Conservation (phyloP, 2,888 invertebrate species). For the Siphonodentalium dalli region DNA sequence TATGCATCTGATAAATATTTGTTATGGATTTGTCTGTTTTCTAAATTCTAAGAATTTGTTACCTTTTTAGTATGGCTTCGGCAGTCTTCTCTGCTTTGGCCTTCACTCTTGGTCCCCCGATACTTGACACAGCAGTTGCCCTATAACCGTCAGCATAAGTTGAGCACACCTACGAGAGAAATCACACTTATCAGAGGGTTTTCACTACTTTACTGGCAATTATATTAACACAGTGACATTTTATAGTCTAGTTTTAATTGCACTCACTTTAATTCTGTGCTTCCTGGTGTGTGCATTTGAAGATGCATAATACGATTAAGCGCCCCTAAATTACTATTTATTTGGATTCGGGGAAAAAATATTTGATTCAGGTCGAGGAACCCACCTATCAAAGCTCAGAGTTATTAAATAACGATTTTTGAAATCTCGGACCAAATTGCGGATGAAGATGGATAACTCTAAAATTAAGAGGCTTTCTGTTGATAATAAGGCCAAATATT, state of each 20-base stretch:
- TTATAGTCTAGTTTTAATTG: background rate
- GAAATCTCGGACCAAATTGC: no score
- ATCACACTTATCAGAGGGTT: background rate
- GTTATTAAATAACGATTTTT: no score
- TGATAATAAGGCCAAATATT: no score
- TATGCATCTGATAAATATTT: background rate
- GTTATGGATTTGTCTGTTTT: background rate
- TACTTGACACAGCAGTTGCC: constrained; percentile 64
- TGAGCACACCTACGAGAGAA: constrained; percentile 60
- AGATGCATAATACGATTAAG: no score
- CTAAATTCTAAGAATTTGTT: background rate
- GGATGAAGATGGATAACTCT: no score
- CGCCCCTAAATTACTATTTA: no score
- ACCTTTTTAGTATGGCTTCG: constrained; percentile 66
- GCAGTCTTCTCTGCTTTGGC: constrained; percentile 66
- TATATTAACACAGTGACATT: background rate
- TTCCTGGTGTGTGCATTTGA: no score
- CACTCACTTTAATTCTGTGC: no score
- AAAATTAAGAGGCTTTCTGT: no score
- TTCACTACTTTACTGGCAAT: background rate
- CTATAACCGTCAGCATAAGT: constrained; percentile 67
- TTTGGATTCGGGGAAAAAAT: no score
- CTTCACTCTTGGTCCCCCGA: constrained; percentile 65
- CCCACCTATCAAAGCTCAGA: no score
- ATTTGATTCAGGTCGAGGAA: no score